Percentiles rank a stretch among this genome's conserved stretches.
Conservation (phyloP, 2,797 vertebrate species). For the Rhabdomys pumilio region DNA sequence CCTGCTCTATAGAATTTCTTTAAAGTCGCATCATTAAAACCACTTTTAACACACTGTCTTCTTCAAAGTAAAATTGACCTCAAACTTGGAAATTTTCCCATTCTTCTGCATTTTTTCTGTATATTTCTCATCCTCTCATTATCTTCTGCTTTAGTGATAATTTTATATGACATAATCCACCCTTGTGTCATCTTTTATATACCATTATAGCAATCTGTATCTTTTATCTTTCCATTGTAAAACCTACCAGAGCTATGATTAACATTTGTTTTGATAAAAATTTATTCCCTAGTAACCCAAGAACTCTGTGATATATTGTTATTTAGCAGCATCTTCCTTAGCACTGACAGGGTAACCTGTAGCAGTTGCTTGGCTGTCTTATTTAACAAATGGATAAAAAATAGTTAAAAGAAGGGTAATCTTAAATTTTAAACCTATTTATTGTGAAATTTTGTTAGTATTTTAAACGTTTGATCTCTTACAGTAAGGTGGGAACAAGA, state of each 20-base stretch:
- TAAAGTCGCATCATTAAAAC: not conserved
- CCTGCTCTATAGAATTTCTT: not conserved
- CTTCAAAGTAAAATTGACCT: constrained; percentile 18
- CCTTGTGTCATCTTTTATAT: not conserved
- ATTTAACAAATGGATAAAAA: not conserved
- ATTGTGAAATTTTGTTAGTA: not conserved
- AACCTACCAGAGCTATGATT: not conserved
- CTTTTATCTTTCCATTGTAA: not conserved
- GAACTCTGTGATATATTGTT: not conserved
- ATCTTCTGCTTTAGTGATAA: not conserved
- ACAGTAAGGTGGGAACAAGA: not conserved
- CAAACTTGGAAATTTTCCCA: not conserved
- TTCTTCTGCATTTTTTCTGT: not conserved
- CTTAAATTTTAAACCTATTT: not conserved
- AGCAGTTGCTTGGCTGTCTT: not conserved
- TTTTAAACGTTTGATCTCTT: not conserved
- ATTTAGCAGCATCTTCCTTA: not conserved
- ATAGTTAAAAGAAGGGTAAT: not conserved
- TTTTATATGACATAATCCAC: not conserved
- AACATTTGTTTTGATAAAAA: constrained; percentile 44
- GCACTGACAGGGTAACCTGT: not conserved
- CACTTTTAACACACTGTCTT: not conserved
- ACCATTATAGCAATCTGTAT: not conserved
- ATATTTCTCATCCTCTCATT: not conserved
- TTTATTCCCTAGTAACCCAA: not conserved